Percentiles rank a stretch among this genome's conserved stretches.
phyloP scores from a whole-genome alignment of 2,888 invertebrate species.

The Mesoligia furuncula region DNA sequence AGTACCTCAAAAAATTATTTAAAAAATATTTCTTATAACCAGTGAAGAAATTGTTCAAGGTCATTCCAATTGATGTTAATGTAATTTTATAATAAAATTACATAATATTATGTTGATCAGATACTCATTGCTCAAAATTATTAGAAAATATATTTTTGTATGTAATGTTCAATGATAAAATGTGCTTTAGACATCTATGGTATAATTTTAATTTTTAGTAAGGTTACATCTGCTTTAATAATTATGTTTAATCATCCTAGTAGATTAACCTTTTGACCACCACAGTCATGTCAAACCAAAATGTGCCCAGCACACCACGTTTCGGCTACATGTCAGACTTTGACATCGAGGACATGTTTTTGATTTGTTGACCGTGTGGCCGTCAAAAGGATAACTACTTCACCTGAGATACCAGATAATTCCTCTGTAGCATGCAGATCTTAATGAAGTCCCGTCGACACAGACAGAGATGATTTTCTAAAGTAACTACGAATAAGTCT shows the following conservation, averaged over 20 bases:
- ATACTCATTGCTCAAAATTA: neutral
- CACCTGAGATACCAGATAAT: neutral
- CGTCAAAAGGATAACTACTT: neutral
- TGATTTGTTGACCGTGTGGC: too few species aligned
- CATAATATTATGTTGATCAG: conserved; percentile 13
- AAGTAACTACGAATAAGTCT: conserved; percentile 28
- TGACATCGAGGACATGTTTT: too few species aligned
- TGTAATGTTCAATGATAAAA: neutral
- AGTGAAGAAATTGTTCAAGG: neutral
- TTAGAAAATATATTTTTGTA: neutral
- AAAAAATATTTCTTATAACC: neutral
- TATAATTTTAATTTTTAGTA: neutral
- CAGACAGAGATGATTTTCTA: conserved; percentile 35
- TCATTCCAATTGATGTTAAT: neutral
- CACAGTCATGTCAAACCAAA: too few species aligned
- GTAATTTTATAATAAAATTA: too few species aligned
- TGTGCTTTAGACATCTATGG: neutral
- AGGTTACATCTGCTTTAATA: conserved; percentile 7
- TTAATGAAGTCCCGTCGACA: conserved; percentile 51
- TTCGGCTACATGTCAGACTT: too few species aligned
- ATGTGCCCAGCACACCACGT: too few species aligned
- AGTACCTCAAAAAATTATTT: neutral
- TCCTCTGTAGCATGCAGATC: conserved; percentile 35
- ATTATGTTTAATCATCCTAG: neutral
- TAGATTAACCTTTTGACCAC: too few species aligned